Evolutionary conservation across 1,140 invertebrate genomes (phyloP).

Genomic region (Belonocnema kinseyi): DNA sequence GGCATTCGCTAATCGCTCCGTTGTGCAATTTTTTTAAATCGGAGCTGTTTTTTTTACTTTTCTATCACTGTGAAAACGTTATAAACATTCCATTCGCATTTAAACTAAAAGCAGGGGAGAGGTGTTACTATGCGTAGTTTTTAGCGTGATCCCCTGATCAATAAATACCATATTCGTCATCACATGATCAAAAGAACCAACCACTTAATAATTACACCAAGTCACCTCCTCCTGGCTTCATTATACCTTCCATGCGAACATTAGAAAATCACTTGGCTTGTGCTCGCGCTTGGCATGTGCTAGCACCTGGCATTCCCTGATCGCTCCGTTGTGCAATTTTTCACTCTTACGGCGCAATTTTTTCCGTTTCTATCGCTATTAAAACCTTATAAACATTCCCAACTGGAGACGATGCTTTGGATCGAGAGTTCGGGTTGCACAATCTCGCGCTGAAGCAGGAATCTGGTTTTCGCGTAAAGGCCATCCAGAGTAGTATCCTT

Average conservation of each 20-base stretch:
- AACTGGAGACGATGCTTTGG: slow-evolving; percentile 44
- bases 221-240: background rate
- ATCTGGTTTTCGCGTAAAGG: slow-evolving; percentile 60
- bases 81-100: slow-evolving; percentile 29
- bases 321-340: slow-evolving; percentile 34
- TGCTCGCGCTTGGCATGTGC: slow-evolving; percentile 28
- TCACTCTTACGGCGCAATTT: background rate
- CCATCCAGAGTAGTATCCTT: slow-evolving; percentile 43
- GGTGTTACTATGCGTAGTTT: too few species aligned
- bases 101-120: background rate
- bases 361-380: background rate
- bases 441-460: slow-evolving; percentile 44
- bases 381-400: slow-evolving; percentile 37
- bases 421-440: slow-evolving; percentile 53
- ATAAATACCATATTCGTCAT: background rate
- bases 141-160: background rate
- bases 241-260: background rate
- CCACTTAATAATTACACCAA: slow-evolving; percentile 2
- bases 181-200: background rate
- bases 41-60: background rate
- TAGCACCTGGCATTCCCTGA: slow-evolving; percentile 23
- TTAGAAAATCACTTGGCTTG: slow-evolving; percentile 18
- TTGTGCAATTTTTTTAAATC: slow-evolving; percentile 6
- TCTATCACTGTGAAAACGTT: slow-evolving; percentile 5
- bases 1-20: slow-evolving; percentile 28